Percentiles rank a stretch among this genome's conserved stretches.
Conservation (phyloP, 2,113 vertebrate species). For the Chloropsis hardwickii region DNA sequence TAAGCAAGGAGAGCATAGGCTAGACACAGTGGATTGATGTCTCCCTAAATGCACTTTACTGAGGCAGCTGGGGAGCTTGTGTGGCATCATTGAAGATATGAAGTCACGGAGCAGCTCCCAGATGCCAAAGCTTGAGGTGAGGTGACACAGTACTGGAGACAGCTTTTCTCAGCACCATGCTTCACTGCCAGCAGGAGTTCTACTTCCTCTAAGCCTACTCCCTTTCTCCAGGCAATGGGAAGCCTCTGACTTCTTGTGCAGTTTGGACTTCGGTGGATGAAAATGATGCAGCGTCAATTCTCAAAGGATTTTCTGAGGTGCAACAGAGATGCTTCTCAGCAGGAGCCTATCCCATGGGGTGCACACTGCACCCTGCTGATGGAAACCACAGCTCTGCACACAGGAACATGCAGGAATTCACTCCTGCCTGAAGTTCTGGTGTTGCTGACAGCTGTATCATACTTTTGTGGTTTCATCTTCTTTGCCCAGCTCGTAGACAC, state of each 20-base stretch:
- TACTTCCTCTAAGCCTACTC: not conserved
- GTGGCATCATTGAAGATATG: accelerated
- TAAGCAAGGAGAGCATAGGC: not conserved
- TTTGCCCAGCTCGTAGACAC: not conserved
- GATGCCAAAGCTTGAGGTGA: not conserved
- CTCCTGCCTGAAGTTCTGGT: not conserved
- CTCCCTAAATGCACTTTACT: not conserved
- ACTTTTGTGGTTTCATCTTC: not conserved
- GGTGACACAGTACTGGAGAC: not conserved
- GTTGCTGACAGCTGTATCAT: not conserved
- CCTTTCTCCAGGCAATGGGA: not conserved
- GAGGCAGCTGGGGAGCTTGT: not conserved
- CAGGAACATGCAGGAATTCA: not conserved
- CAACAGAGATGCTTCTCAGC: not conserved
- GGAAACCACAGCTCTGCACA: not conserved
- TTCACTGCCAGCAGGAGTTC: not conserved
- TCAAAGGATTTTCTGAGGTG: not conserved
- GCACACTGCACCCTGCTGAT: not conserved
- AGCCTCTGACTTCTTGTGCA: not conserved
- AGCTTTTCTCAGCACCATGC: not conserved
- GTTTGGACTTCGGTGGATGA: not conserved
- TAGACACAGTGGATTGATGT: not conserved
- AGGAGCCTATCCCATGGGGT: not conserved
- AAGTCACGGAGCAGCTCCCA: not conserved
- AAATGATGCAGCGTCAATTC: not conserved